Conservation (phyloP, 2,888 invertebrate genomes). For the Cepaea hortensis region DNA sequence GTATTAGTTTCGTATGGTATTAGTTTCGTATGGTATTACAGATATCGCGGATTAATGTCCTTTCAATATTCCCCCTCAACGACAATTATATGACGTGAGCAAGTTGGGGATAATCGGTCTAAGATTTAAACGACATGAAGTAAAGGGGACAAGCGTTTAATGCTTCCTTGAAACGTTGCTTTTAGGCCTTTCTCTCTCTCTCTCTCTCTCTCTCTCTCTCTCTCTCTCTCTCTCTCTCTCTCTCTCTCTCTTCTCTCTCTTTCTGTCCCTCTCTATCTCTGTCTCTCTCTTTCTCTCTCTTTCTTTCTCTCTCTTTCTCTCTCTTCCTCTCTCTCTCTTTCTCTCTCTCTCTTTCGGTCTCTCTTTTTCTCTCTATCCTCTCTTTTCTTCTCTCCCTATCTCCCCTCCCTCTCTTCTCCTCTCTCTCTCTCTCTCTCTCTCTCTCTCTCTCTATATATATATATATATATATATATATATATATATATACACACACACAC, state of each 20-base stretch:
- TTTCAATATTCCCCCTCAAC: too few relatives aligned
- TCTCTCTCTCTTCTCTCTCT: slow-evolving; percentile 26
- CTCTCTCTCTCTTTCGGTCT: slow-evolving; percentile 1
- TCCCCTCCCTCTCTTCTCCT: slow-evolving; percentile 13
- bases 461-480: neutral
- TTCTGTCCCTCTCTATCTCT: neutral
- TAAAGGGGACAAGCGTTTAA: too few relatives aligned
- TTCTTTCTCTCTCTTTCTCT: neutral
- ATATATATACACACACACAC: too few relatives aligned
- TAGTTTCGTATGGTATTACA: too few relatives aligned
- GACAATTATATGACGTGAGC: too few relatives aligned
- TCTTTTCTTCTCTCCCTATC: neutral
- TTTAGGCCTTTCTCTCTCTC: neutral
- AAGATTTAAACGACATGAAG: too few relatives aligned
- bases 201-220: slow-evolving; percentile 23
- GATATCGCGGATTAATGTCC: too few relatives aligned
- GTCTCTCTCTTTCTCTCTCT: too few relatives aligned
- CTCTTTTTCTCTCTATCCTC: neutral
- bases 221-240: neutral
- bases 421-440: neutral
- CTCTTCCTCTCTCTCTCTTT: slow-evolving; percentile 6
- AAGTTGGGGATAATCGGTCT: too few relatives aligned
- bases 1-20: too few relatives aligned
- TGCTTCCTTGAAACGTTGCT: too few relatives aligned
- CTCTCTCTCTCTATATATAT: too few relatives aligned